Evolutionary conservation across 1,140 invertebrate genomes (phyloP).

Genomic region (Apocrypta bakeri): DNA sequence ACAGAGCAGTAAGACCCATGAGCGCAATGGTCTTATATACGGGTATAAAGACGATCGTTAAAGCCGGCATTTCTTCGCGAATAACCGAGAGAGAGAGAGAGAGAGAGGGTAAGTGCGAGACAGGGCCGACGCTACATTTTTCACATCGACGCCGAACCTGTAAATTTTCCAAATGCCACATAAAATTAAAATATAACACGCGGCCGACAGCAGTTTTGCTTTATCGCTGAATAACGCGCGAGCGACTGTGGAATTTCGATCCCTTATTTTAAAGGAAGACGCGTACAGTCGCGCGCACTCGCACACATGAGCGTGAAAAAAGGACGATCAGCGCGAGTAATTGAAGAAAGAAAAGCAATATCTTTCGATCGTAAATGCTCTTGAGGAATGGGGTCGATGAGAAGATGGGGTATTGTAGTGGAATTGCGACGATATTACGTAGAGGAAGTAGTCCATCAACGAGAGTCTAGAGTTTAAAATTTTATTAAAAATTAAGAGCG

Average conservation of each 20-base stretch:
- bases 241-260: background rate
- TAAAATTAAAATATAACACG: constrained; percentile 35
- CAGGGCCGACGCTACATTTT: background rate
- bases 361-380: constrained; percentile 21
- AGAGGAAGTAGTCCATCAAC: background rate
- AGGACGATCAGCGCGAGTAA: background rate
- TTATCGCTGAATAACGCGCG: background rate
- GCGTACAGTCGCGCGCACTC: background rate
- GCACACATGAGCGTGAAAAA: background rate
- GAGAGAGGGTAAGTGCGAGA: no score
- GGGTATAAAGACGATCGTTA: constrained; percentile 31
- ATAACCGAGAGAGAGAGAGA: background rate
- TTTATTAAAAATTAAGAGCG: background rate
- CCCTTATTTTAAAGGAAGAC: background rate
- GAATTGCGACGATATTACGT: background rate
- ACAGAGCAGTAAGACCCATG: background rate
- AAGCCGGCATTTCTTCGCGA: background rate
- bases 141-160: background rate
- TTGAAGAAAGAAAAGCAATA: constrained; percentile 36
- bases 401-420: background rate
- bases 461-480: background rate
- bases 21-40: background rate
- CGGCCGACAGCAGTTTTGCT: constrained; percentile 3
- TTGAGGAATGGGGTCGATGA: background rate
- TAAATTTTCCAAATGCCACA: constrained; percentile 33